Evolutionary conservation across 2,888 invertebrate genomes (phyloP).

Genomic region (Asteroscopus sphinx): DNA sequence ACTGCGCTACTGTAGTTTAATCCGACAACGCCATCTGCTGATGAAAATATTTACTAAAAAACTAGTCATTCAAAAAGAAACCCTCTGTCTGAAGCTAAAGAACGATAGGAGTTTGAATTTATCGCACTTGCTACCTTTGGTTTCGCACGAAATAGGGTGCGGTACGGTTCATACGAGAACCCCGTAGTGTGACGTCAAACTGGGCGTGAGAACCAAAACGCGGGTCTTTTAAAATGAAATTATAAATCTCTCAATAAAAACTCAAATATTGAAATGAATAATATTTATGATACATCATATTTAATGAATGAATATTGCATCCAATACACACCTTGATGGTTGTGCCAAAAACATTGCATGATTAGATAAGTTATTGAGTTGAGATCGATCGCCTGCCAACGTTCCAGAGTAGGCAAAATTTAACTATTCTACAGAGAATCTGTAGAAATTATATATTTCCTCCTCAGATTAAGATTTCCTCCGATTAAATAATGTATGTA

Average conservation of each 20-base stretch:
- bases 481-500: no score
- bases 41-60: conserved; percentile 62
- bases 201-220: conserved; percentile 85
- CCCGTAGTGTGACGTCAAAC: conserved; percentile 89
- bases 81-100: conserved; percentile 37
- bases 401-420: no score
- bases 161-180: conserved; percentile 84
- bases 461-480: no score
- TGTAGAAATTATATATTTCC: no score
- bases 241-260: neutral
- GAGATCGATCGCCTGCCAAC: no score
- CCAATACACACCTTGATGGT: no score
- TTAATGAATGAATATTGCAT: no score
- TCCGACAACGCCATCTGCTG: conserved; percentile 73
- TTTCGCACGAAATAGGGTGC: conserved; percentile 79
- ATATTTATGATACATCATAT: neutral
- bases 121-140: conserved; percentile 66
- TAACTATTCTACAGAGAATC: no score
- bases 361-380: no score
- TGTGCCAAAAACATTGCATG: no score
- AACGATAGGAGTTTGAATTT: conserved; percentile 34
- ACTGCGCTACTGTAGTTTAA: conserved; percentile 80
- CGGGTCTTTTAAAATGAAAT: conserved; percentile 69
- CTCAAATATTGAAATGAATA: neutral
- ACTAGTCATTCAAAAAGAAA: conserved; percentile 53